Conservation (phyloP, 1,140 invertebrate genomes). For the Drosophila biarmipes region DNA sequence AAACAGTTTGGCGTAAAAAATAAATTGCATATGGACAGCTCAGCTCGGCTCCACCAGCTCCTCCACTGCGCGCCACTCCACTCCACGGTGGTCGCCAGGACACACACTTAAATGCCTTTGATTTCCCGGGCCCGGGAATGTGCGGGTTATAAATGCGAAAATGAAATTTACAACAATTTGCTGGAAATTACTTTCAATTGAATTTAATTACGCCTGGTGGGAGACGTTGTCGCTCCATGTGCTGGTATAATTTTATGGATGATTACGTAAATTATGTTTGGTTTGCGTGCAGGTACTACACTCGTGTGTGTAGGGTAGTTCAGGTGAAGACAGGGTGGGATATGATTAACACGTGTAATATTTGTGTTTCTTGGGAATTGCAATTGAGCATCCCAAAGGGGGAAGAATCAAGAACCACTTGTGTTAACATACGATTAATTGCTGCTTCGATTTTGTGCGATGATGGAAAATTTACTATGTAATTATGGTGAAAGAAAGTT, state of each 20-base stretch:
- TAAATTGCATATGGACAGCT: slow-evolving; percentile 46
- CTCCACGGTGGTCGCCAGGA: slow-evolving; percentile 1
- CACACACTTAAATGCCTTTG: slow-evolving; percentile 55
- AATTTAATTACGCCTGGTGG: slow-evolving; percentile 66
- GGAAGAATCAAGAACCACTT: background rate
- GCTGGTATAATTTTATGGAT: slow-evolving; percentile 54
- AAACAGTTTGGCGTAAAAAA: slow-evolving; percentile 63
- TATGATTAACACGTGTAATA: slow-evolving; percentile 27
- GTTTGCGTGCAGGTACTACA: slow-evolving; percentile 35
- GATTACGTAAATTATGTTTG: slow-evolving; percentile 59
- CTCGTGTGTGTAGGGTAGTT: slow-evolving; percentile 9
- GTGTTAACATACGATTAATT: background rate
- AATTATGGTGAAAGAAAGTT: too few relatives aligned
- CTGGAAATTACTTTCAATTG: slow-evolving; percentile 70
- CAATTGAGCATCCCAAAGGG: slow-evolving; percentile 5
- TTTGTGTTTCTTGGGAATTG: slow-evolving; percentile 5
- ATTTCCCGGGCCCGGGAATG: slow-evolving; percentile 27
- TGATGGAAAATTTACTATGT: background rate
- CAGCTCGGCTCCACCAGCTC: slow-evolving; percentile 18
- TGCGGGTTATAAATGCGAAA: slow-evolving; percentile 54
- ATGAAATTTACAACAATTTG: slow-evolving; percentile 79
- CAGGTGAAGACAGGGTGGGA: slow-evolving; percentile 7
- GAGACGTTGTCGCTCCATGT: slow-evolving; percentile 16
- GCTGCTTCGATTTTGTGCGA: background rate
- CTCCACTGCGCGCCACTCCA: slow-evolving; percentile 14